These are phyloP conservation scores for Dicyrtoma fusca DNA, from an alignment of 2,888 invertebrate species.

Conservation along the genomic window DNA sequence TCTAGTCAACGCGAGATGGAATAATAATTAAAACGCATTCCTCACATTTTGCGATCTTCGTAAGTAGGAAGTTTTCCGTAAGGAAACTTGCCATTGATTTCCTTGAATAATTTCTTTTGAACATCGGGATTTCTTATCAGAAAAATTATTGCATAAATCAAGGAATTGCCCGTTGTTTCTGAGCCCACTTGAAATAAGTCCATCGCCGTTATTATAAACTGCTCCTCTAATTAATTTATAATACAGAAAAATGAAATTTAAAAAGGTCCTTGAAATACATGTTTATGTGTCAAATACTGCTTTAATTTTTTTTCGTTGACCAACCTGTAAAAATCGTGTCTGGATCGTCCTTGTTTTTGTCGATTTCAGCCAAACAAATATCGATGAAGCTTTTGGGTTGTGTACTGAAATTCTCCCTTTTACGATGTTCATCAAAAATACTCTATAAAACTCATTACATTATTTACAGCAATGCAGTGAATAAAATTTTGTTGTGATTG, in stretches of 20 bases:
- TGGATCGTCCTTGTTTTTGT: not conserved
- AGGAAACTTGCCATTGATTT: constrained; percentile 20
- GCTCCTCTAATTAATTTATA: constrained; percentile 23
- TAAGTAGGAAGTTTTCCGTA: not conserved
- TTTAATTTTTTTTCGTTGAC: no score
- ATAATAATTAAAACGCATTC: not conserved
- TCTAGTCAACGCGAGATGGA: not conserved
- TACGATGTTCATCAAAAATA: constrained; percentile 9
- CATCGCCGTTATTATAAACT: constrained; percentile 20
- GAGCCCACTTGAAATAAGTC: constrained; percentile 37
- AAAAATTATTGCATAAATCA: constrained; percentile 23
- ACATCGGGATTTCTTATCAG: constrained; percentile 29
- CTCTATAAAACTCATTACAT: constrained; percentile 2
- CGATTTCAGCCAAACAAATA: constrained; percentile 20
- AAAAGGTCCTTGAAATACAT: not conserved
- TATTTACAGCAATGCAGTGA: no score
- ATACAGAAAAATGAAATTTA: not conserved
- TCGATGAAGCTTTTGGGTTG: constrained; percentile 26
- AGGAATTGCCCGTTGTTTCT: constrained; percentile 31
- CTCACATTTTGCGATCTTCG: constrained; percentile 24
- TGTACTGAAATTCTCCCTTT: not conserved
- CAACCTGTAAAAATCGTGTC: constrained; percentile 19
- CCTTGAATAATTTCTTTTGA: constrained; percentile 19
- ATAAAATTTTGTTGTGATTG: no score
- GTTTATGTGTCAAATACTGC: no score